A percentile compares a stretch with the other conserved stretches of the same genome.
Evolutionary conservation across 2,113 vertebrate species (phyloP).

Genomic region (Semicossyphus pulcher): DNA sequence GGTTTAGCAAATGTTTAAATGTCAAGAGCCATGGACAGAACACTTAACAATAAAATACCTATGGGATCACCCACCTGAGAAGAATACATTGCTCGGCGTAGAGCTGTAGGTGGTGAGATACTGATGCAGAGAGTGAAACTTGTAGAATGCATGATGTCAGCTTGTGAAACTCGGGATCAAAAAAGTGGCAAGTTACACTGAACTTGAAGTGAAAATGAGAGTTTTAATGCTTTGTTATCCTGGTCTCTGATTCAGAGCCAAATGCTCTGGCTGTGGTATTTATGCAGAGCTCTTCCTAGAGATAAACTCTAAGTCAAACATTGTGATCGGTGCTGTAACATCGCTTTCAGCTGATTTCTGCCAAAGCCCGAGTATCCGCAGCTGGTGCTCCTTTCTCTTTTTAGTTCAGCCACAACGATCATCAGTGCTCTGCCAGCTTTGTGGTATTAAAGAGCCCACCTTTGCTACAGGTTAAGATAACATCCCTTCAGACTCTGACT

Average conservation of each 20-base stretch:
- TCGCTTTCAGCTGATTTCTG: too few species aligned
- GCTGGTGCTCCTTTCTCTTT: too few species aligned
- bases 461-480: too few species aligned
- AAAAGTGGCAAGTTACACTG: background rate
- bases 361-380: too few species aligned
- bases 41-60: constrained; percentile 16
- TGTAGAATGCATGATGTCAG: background rate
- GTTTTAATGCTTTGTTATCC: constrained; percentile 4
- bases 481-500: too few species aligned
- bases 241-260: background rate
- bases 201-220: background rate
- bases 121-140: background rate
- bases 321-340: too few species aligned
- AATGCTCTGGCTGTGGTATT: constrained; percentile 21
- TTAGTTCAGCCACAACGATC: too few species aligned
- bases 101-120: background rate
- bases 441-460: background rate
- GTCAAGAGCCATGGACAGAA: constrained; percentile 21
- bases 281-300: background rate
- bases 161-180: constrained; percentile 1
- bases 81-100: background rate
- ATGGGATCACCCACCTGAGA: constrained; percentile 15
- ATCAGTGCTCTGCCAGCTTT: background rate
- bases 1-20: constrained; percentile 30
- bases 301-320: too few species aligned